Evolutionary conservation across 2,888 invertebrate species (phyloP), one percentile per base, ranked within the genome.

Genomic region (Synergus gifuensis): DNA sequence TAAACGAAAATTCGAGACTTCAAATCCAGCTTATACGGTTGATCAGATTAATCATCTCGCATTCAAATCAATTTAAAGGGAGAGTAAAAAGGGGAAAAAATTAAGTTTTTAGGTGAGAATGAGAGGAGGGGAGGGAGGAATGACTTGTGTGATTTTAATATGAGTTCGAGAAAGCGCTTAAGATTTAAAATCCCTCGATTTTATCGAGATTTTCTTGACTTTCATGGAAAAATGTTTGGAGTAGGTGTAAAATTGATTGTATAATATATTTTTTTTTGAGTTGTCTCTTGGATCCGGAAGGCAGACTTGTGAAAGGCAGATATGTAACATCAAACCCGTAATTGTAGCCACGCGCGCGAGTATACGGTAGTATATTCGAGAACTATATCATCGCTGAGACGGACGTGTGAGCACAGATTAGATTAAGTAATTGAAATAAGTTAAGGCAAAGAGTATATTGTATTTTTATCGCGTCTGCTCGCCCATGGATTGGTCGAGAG

Each of bases 381-480:
- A 46, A 69, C 2, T 36, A 18, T 73, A 49, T 54, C 73, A 54
- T 54, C 36, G 67, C 44, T 67, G 73, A 73, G 73, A 73, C 49
- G 73, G 49, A 73, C 73, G 73, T 73, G 73, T n/a, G 73, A 73
- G 54, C n/a, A 40, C 64, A 78, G 81, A 62, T 79, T 83, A 83
- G 78, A 54, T 81, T 79, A 81, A 81, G 81, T 78, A 81, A 81
- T 77, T 79, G 76, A 79, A 78, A 79, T 83, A 83, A 79, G 79
- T 76, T 82, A 81, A 69, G 78, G 69, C 64, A 80, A 78, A 49
- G 80, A 73, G 67, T 69, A 76, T 76, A 44, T 69, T 66, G 76
- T 78, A 76, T 77, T 69, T 73, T 80, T 76, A 76, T 79, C 60
- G 60, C 64, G 64, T 69, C 60, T 66, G 62, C 76, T 79, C 81